Base-by-base conservation (phyloP, 2,113 vertebrate genomes). In the Oreotrochilus melanogaster region DNA sequence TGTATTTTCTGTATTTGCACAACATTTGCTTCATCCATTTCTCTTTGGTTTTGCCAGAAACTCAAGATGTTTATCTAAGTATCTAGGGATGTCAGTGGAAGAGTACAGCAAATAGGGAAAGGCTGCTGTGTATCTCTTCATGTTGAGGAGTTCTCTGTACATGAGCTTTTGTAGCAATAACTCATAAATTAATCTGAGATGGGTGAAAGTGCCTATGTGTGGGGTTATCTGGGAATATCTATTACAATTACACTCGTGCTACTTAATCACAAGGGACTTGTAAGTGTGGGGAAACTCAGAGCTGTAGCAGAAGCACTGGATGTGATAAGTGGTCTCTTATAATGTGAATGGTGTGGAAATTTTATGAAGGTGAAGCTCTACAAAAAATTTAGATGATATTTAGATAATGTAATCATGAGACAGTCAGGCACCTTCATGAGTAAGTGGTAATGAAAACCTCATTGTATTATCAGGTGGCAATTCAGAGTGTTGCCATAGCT, bases 311-410 rank as follows among this genome's bases (percentile, higher is more conserved):
- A 58, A 92, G 19, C 42, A 37, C 10, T n/a, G 50, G 22, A 11
- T 28, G 3, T 56, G 45, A 37, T 57, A 58, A 86, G 69, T 91
- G 33, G 12, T 37, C 50, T 50, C 37, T 17, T 54, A 14, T 17
- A 33, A 51, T 42, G 31, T 23, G 27, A 65, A 56, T 28, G 47
- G 2, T 3, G 14, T 33, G 25, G 79, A 72, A 57, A 83, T 70
- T 93, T 80, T 64, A 80, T 64, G 25, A 70, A 35, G 42, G 33
- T 30, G 60, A 67, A 31, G 31, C 70, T 6, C 53, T 75, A 57
- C 87, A 69, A 16, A 78, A 51, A 54, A 57, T 39, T 70, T 71
- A 81, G 43, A 61, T 96, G 13, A 58, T 87, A 74, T 45, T 87
- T 67, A 48, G 65, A 54, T 74, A 33, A 65, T 71, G 31, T 45